Evolutionary conservation across 2,888 invertebrate genomes (phyloP).

Genomic region (Dyspetes luteomarginatus): DNA sequence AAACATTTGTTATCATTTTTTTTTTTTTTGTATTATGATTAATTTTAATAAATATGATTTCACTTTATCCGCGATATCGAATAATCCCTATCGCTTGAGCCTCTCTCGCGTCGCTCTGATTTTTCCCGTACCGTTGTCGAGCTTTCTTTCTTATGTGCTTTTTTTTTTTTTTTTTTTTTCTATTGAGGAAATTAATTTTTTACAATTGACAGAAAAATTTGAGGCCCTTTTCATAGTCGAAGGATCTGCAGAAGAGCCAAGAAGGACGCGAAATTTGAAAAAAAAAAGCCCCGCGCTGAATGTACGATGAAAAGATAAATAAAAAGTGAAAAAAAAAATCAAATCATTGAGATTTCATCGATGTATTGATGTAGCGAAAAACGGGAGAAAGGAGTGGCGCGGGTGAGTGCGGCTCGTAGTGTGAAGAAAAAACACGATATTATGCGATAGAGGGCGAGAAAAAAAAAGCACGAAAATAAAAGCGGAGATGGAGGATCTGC

Average conservation of each 20-base stretch:
- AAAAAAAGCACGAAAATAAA: constrained; percentile 38
- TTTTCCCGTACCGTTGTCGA: constrained; percentile 33
- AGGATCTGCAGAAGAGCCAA: constrained; percentile 35
- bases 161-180: too few species aligned
- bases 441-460: constrained; percentile 8
- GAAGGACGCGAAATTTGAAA: constrained; percentile 36
- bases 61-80: constrained; percentile 40
- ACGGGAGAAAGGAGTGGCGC: constrained; percentile 64
- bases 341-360: constrained; percentile 38
- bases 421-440: constrained; percentile 34
- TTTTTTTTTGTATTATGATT: not conserved
- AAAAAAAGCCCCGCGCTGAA: constrained; percentile 8
- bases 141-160: constrained; percentile 9
- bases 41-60: not conserved
- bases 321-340: constrained; percentile 23
- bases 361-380: constrained; percentile 32
- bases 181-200: constrained; percentile 30
- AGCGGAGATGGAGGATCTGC: constrained; percentile 27
- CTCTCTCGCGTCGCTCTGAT: constrained; percentile 59
- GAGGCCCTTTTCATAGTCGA: constrained; percentile 34
- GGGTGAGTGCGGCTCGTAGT: constrained; percentile 65
- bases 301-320: not conserved
- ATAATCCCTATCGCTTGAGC: constrained; percentile 32
- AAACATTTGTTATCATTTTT: constrained; percentile 13
- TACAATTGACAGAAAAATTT: constrained; percentile 20